Evolutionary conservation across 2,888 invertebrate species (phyloP).

Genomic region (Leptinotarsa juncta): DNA sequence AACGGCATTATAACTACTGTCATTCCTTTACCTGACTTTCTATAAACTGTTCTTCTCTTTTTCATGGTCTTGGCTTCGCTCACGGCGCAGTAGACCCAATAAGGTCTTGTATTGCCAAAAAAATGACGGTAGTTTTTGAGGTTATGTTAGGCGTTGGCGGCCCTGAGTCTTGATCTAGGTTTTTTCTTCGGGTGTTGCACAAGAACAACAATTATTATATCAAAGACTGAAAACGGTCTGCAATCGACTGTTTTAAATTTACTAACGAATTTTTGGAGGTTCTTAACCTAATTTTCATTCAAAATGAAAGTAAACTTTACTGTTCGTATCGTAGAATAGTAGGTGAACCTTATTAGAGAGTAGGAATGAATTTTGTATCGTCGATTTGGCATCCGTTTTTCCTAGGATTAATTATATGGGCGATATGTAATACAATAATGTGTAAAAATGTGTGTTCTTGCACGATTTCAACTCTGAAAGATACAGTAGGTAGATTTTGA

Average conservation of each 20-base stretch:
- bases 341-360: not conserved
- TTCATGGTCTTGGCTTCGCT: too few relatives aligned
- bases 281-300: slow-evolving; percentile 25
- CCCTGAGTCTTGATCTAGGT: too few relatives aligned
- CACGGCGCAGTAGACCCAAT: too few relatives aligned
- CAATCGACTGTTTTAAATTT: slow-evolving; percentile 48
- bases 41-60: too few relatives aligned
- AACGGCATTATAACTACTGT: too few relatives aligned
- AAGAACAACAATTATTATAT: slow-evolving; percentile 36
- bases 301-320: not conserved
- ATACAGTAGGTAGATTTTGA: slow-evolving; percentile 2
- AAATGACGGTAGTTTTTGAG: too few relatives aligned
- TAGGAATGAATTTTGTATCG: not conserved
- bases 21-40: too few relatives aligned
- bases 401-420: slow-evolving; percentile 9
- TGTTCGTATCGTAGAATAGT: not conserved
- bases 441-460: slow-evolving; percentile 1
- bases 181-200: not conserved
- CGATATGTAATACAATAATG: not conserved
- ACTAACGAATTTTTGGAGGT: slow-evolving; percentile 43
- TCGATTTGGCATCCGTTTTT: slow-evolving; percentile 9
- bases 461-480: not conserved
- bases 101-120: too few relatives aligned
- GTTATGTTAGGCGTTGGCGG: too few relatives aligned
- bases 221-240: slow-evolving; percentile 53